Base-by-base conservation (phyloP, 2,888 invertebrate genomes). In the Gastrophysa polygoni region DNA sequence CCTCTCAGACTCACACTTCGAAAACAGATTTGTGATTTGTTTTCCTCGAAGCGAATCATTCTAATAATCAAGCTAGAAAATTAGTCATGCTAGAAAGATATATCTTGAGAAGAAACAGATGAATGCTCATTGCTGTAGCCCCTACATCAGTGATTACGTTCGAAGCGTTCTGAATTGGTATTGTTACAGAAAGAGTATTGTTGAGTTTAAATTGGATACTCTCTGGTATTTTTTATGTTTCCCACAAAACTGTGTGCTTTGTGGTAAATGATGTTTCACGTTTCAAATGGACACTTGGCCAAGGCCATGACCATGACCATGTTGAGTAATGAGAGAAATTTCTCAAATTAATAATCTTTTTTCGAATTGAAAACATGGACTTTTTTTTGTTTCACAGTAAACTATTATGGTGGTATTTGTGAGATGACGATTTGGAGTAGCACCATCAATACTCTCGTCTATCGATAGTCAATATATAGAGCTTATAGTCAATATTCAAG, bases 171-270 rank as follows among this genome's bases (percentile, higher is more conserved):
- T 14, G 29, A 29, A n/a, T 49, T 11, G 14, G 29, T 49, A 50
- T 17, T 50, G 38, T 38, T 38, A 38, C 18, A 28, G 32, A 14
- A 18, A 51, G 1, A 21, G 14, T 48, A 32, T 8, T 48, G 34
- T 10, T 51, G 20, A 43, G 21, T n/a, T 32, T n/a, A 46, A 59
- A 59, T 59, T 46, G 46, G 21, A 59, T 59, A 51, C 21, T 54
- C 47, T 47, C n/a, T 14, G 38, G 34, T 47, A 32, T 44, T 32
- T 59, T 58, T 58, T 52, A n/a, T 18, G n/a, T 51, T 59, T 59
- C 59, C 52, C 59, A 59, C 48, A 52, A 52, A 21, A 32, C 24
- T 8, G 6, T 5, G 29, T 32, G 29, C 29, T 32, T 8, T 32
- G 29, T 32, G 29, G 29, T 32, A 8, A 10, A 32, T 32, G 5